These are phyloP conservation scores for Scelioninae gen. 1 DNA, from an alignment of 2,888 invertebrate genomes.

Conservation along the genomic window DNA sequence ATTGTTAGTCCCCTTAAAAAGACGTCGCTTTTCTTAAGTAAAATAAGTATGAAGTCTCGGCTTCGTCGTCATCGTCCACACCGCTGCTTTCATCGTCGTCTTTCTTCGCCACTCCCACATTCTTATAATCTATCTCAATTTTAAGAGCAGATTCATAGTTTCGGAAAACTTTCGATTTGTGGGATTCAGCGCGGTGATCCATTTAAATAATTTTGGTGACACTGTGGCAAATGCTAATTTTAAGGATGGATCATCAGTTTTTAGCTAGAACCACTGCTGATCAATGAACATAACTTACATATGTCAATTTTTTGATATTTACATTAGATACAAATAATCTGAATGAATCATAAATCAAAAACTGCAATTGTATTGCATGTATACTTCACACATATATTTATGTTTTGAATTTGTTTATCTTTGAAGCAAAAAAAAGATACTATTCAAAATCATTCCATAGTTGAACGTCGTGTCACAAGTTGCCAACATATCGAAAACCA, in stretches of 20 bases:
- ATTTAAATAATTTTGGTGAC: slow-evolving; percentile 82
- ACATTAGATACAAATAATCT: too few relatives aligned
- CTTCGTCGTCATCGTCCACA: slow-evolving; percentile 70
- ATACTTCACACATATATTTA: too few relatives aligned
- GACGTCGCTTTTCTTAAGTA: slow-evolving; percentile 80
- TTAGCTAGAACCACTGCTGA: too few relatives aligned
- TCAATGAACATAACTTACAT: too few relatives aligned
- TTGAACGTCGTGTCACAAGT: slow-evolving; percentile 12
- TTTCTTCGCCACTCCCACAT: slow-evolving; percentile 57
- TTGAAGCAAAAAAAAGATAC: too few relatives aligned
- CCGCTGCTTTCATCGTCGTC: slow-evolving; percentile 68
- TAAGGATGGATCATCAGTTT: not conserved
- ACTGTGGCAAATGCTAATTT: slow-evolving; percentile 71
- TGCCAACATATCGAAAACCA: slow-evolving; percentile 34
- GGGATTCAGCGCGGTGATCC: slow-evolving; percentile 77
- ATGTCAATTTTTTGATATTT: too few relatives aligned
- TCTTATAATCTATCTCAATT: slow-evolving; percentile 83
- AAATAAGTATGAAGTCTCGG: slow-evolving; percentile 80
- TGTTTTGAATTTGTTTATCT: too few relatives aligned
- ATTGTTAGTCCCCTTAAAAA: slow-evolving; percentile 83
- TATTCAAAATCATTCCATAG: slow-evolving; percentile 50
- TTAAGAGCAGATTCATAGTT: slow-evolving; percentile 81
- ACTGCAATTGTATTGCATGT: too few relatives aligned
- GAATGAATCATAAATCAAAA: too few relatives aligned
- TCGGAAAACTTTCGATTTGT: slow-evolving; percentile 77